Percentiles rank a stretch among this genome's conserved stretches.
These are phyloP conservation scores for Arctocebus calabarensis DNA, from an alignment of 2,797 vertebrate species.

Conservation along the genomic window DNA sequence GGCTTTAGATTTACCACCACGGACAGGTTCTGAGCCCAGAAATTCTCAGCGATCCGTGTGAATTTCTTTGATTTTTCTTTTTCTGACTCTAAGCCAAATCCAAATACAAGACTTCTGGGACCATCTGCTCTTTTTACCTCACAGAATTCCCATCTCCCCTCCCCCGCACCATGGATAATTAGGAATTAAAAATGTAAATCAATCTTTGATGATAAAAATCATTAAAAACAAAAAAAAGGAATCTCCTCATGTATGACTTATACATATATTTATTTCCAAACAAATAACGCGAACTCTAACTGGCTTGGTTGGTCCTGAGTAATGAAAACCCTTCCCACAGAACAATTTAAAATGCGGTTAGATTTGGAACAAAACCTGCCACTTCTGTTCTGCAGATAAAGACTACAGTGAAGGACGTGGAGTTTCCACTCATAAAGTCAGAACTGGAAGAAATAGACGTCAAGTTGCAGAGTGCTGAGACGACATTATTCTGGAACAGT, in stretches of 20 bases:
- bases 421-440: slow-evolving; percentile 85
- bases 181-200: rapidly evolving
- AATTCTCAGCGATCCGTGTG: rapidly evolving
- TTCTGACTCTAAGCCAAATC: neutral
- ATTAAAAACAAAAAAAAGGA: too few species aligned
- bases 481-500: slow-evolving; percentile 86
- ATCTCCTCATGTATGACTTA: neutral
- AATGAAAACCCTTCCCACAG: neutral
- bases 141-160: neutral
- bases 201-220: neutral
- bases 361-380: neutral
- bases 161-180: rapidly evolving
- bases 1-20: neutral
- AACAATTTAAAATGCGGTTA: rapidly evolving
- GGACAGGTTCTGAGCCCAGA: neutral
- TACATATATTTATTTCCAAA: neutral
- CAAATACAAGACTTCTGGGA: neutral
- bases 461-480: slow-evolving; percentile 80
- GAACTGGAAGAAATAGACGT: slow-evolving; percentile 85
- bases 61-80: neutral
- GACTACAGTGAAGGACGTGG: slow-evolving; percentile 81
- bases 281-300: rapidly evolving
- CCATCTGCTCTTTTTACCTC: rapidly evolving
- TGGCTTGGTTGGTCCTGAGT: rapidly evolving
- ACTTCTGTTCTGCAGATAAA: slow-evolving; percentile 82